phyloP scores from a whole-genome alignment of 2,797 vertebrate genomes.

The Pseudochirops cupreus region DNA sequence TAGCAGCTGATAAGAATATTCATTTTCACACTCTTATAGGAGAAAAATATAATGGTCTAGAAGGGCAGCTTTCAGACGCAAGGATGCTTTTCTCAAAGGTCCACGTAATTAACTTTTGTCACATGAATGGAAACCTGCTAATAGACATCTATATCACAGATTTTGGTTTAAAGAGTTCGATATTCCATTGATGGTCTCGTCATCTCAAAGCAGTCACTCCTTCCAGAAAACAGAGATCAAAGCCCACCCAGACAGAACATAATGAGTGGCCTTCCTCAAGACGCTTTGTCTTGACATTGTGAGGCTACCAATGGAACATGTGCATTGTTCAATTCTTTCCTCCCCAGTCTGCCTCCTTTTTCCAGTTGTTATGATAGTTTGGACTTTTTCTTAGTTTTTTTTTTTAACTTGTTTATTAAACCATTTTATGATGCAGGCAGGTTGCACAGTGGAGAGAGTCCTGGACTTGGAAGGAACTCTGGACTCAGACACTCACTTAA shows the following conservation, averaged over 20 bases:
- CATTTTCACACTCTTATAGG: neutral
- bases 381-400: neutral
- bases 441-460: neutral
- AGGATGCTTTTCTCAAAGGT: neutral
- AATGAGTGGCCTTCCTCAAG: neutral
- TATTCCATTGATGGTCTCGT: neutral
- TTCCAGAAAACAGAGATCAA: neutral
- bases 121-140: neutral
- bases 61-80: neutral
- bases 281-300: neutral
- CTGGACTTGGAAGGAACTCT: neutral
- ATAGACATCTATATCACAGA: neutral
- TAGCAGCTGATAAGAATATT: neutral
- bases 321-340: neutral
- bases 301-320: neutral
- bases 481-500: neutral
- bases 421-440: neutral
- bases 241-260: neutral
- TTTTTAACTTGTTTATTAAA: neutral
- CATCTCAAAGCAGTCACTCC: neutral
- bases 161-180: neutral
- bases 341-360: neutral
- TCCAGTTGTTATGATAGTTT: neutral
- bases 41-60: neutral
- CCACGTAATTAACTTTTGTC: neutral